A percentile compares a stretch with the other conserved stretches of the same genome.
Evolutionary conservation across 1,140 invertebrate species (phyloP).

Genomic region (Calosoma granatense): DNA sequence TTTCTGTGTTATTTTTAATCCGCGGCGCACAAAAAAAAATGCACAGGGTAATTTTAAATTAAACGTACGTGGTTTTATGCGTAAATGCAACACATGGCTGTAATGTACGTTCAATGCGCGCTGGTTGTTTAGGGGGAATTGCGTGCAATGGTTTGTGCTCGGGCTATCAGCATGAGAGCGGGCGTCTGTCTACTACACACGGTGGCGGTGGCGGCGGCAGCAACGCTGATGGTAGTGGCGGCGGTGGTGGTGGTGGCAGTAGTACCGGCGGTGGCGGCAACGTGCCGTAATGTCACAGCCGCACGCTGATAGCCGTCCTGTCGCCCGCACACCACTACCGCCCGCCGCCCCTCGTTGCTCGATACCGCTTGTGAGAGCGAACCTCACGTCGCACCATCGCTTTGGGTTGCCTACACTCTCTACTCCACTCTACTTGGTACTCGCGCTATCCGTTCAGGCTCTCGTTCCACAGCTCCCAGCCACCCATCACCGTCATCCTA

Average conservation of each 20-base stretch:
- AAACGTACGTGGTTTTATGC: no score
- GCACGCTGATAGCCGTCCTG: background rate
- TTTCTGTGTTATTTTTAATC: no score
- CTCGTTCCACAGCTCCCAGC: background rate
- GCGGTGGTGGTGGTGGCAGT: background rate
- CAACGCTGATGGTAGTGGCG: no score
- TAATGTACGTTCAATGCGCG: no score
- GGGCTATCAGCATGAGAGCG: no score
- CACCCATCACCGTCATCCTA: background rate
- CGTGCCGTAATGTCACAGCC: conserved; percentile 8
- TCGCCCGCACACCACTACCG: background rate
- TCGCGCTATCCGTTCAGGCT: background rate
- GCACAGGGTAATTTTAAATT: no score
- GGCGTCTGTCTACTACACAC: conserved; percentile 1
- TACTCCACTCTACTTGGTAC: background rate
- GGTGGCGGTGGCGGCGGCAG: background rate
- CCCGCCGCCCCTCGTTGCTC: background rate
- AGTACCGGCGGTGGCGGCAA: background rate
- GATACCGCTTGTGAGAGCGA: background rate
- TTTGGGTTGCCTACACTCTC: no score
- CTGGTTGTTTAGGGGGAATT: no score
- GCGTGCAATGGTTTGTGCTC: no score
- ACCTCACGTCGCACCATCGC: background rate
- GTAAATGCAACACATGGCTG: no score
- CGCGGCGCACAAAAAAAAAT: no score